Evolutionary conservation across 2,888 invertebrate genomes (phyloP).

Genomic region (Neelides folsomi): DNA sequence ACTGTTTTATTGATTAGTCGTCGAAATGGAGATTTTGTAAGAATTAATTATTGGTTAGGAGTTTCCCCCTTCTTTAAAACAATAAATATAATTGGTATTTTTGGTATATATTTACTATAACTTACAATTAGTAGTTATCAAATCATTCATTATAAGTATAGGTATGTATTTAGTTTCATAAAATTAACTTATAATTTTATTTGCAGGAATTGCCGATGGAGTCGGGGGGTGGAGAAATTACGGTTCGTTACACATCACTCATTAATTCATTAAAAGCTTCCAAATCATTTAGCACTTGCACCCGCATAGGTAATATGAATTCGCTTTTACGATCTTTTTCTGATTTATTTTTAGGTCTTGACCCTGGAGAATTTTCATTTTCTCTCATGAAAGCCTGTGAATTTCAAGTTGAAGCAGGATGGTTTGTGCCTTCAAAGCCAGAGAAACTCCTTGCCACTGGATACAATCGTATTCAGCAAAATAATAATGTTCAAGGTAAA

Average conservation of each 20-base stretch:
- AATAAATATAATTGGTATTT: no score
- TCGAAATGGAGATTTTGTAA: no score
- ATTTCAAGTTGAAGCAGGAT: constrained; percentile 74
- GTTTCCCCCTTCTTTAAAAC: no score
- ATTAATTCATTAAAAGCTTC: no score
- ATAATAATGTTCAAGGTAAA: constrained; percentile 79
- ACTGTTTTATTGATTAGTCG: no score
- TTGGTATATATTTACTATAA: no score
- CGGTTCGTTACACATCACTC: constrained; percentile 37
- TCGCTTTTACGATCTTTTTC: no score
- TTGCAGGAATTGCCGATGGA: constrained; percentile 89
- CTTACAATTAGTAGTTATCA: no score
- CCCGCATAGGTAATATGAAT: no score
- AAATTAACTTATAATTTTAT: neutral
- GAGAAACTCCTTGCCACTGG: constrained; percentile 77
- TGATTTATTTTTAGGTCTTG: constrained; percentile 49
- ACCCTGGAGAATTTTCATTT: constrained; percentile 89
- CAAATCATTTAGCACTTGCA: no score
- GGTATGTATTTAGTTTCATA: constrained; percentile 7
- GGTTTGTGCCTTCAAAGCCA: constrained; percentile 74
- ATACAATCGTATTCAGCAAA: constrained; percentile 80
- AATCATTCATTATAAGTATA: no score
- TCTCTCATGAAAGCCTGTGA: constrained; percentile 91
- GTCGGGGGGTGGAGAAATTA: constrained; percentile 98
- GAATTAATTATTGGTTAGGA: no score